Evolutionary conservation across 2,797 vertebrate genomes (phyloP), one percentile per base, ranked within the genome.

Genomic region (Myotis daubentonii): DNA sequence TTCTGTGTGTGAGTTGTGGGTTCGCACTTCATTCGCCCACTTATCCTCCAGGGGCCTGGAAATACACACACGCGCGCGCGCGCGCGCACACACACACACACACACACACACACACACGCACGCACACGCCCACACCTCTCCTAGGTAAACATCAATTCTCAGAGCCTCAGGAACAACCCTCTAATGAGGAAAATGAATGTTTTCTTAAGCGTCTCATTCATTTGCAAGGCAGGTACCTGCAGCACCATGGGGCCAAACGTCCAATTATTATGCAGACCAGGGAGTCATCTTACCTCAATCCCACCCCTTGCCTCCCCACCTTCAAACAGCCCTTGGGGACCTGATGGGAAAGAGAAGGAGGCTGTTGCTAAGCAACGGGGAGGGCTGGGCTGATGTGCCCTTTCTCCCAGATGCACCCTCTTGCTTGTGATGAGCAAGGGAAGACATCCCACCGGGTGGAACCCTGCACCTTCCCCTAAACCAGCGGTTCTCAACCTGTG

Each of bases 321-420:
- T 75, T 81, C 79, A 49, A 90, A 79, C 22, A 13, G 38, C 30
- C 72, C 84, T 19, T 81, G 28, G 49, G 25, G 10, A 89, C 60
- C 60, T 68, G 15, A 60, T 9, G 16, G 76, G 80, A 95, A 78
- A 80, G 49, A 72, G 57, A 89, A 90, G 78, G 79, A 89, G 51
- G 53, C 62, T 0, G 79, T 94, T 94, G 95, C 96, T 96, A 89
- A 88, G 95, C 88, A 80, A 96, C 47, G 0, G 22, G 3, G 51
- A 75, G n/a, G 72, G 51, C 38, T 25, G 70, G 47, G 53, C 83
- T 4, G 49, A n/a, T 49, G 10, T 1, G 0, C n/a, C 65, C 66
- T 83, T 51, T 57, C 66, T 94, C 44, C 53, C 51, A 36, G 2
- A 6, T 41, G n/a, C 38, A 49, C 10, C 44, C 23, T 85, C 44